Base-by-base conservation (phyloP, 2,797 vertebrate species). In the Scomberomorus guttatus region DNA sequence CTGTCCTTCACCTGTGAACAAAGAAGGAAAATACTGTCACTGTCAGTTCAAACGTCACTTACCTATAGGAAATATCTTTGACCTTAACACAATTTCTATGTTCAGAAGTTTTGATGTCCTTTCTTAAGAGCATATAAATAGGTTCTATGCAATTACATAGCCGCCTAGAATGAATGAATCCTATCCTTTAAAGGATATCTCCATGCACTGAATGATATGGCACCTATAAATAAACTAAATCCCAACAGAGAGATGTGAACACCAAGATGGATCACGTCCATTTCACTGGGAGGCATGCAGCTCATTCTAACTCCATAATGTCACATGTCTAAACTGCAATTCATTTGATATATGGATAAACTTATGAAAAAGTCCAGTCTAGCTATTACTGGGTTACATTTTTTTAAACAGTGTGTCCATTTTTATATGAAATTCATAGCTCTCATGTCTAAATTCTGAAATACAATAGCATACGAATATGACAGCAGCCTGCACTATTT, bases 1-100 rank as follows among this genome's bases (percentile, higher is more conserved):
- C 94, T 94, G 18, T 96, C 94, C 58, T 96, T 93, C 48, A 74
- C 87, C 93, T 94, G 85, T 42, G 57, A 71, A 82, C 25, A 76
- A 52, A 84, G 39, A 76, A 12, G 22, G 22, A 76, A 42, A 60
- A n/a, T 9, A 62, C 17, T 39, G 51, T 52, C 68, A 66, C 18
- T 42, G 34, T 66, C 54, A 74, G 12, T 42, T 51, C 27, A 25
- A 58, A 73, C 15, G 52, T 50, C 5, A 65, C 27, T 29, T 12
- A 12, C 7, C 42, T 54, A 25, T 11, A 44, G 24, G 51, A 72
- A 54, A 61, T 6, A 51, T 27, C 3, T 66, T 22, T 14, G 4
- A 58, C 24, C 15, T 56, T 24, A 51, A 72, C 25, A 32, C 10
- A 42, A 10, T 56, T 34, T 48, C 3, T 13, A 32, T 54, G 10